Evolutionary conservation across 2,113 vertebrate genomes (phyloP).

Genomic region (Siphamia tubifer): DNA sequence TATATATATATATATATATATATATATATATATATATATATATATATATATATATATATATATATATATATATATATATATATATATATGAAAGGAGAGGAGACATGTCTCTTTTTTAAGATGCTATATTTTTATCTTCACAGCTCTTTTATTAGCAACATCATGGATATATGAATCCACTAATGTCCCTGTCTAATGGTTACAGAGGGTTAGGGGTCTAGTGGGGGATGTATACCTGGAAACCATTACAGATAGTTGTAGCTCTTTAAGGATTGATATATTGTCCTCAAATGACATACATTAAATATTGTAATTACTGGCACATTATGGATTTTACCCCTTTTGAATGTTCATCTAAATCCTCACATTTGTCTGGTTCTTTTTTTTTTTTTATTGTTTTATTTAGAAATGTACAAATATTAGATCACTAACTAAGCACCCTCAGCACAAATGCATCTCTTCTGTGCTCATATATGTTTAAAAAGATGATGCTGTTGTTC

Average conservation of each 20-base stretch:
- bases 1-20: no score
- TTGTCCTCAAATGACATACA: no score
- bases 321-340: neutral
- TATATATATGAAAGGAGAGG: no score
- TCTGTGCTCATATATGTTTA: no score
- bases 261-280: no score
- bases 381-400: neutral
- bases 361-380: neutral
- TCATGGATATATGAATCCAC: constrained; percentile 77
- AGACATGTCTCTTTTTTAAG: constrained; percentile 52
- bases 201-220: constrained; percentile 47
- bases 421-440: no score
- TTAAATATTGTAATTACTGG: no score
- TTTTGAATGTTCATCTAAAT: constrained; percentile 7
- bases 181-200: constrained; percentile 72
- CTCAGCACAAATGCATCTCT: neutral
- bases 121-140: constrained; percentile 66
- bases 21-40: no score
- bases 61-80: no score
- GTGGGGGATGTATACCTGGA: constrained; percentile 67
- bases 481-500: neutral
- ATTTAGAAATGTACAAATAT: no score
- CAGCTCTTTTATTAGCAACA: constrained; percentile 82
- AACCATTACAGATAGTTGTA: constrained; percentile 67
- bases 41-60: no score